A percentile compares a stretch with the other conserved stretches of the same genome.
Evolutionary conservation across 2,113 vertebrate genomes (phyloP).

Genomic region (Plectropomus leopardus): DNA sequence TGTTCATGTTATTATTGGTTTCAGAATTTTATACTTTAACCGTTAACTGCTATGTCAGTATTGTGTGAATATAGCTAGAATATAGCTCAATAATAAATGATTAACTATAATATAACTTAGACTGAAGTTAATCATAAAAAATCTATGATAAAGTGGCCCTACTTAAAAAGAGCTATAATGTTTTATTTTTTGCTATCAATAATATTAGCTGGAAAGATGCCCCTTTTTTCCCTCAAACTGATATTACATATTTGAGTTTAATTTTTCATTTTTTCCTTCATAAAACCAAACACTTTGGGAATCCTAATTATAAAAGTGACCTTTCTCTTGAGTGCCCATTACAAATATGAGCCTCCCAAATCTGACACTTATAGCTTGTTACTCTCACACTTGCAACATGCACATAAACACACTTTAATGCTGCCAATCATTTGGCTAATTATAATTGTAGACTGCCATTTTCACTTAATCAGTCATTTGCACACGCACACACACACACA

Average conservation of each 20-base stretch:
- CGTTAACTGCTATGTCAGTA: too few species aligned
- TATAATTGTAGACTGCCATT: neutral
- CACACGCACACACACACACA: neutral
- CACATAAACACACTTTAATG: conserved; percentile 11
- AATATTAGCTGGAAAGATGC: neutral
- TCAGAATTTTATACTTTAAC: too few species aligned
- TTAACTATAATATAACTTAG: neutral
- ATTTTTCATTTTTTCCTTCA: neutral
- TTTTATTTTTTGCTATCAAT: neutral
- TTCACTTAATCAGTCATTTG: neutral
- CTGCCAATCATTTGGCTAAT: conserved; percentile 11
- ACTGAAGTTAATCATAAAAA: neutral
- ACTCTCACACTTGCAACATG: conserved; percentile 20
- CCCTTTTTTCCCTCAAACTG: neutral
- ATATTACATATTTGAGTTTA: neutral
- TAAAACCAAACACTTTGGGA: neutral
- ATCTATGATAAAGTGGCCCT: neutral
- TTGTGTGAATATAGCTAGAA: too few species aligned
- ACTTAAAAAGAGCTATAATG: neutral
- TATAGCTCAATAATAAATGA: neutral
- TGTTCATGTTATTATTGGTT: too few species aligned
- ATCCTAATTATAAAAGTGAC: conserved; percentile 5
- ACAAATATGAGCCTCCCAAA: conserved; percentile 4
- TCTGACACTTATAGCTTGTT: neutral
- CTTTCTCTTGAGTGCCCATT: neutral